A percentile compares a stretch with the other conserved stretches of the same genome.
Conservation (phyloP, 2,888 invertebrate species). For the Oscheius sp. region DNA sequence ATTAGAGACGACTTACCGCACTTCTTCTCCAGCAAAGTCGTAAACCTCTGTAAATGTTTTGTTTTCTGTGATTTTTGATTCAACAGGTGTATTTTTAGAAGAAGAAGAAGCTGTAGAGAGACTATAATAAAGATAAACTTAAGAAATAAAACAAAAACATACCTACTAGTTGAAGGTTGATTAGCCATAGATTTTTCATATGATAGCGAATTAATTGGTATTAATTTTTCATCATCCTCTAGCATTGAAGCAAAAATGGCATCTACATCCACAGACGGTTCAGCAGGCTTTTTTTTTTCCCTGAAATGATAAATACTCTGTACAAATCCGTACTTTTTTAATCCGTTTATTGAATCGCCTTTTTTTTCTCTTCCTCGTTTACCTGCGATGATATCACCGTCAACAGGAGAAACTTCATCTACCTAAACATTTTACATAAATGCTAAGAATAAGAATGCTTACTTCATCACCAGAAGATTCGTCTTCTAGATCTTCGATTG, state of each 20-base stretch:
- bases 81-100: neutral
- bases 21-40: conserved; percentile 88
- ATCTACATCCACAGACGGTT: conserved; percentile 27
- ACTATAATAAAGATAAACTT: neutral
- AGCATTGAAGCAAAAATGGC: conserved; percentile 27
- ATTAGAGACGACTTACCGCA: conserved; percentile 72
- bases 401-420: conserved; percentile 26
- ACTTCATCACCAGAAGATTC: conserved; percentile 41
- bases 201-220: neutral
- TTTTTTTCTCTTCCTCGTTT: neutral
- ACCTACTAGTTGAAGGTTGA: neutral
- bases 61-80: neutral
- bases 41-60: conserved; percentile 73
- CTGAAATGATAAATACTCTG: neutral
- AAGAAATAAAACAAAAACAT: neutral
- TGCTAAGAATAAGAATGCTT: neutral
- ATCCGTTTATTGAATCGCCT: neutral
- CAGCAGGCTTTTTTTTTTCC: neutral
- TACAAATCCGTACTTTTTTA: conserved; percentile 2
- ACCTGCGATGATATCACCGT: conserved; percentile 19
- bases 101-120: neutral
- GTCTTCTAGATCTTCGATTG: conserved; percentile 36
- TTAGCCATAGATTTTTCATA: neutral
- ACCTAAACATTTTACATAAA: conserved; percentile 11
- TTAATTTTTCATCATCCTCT: conserved; percentile 4